Conservation (phyloP, 2,888 invertebrate species). For the Calameuta pallipes region DNA sequence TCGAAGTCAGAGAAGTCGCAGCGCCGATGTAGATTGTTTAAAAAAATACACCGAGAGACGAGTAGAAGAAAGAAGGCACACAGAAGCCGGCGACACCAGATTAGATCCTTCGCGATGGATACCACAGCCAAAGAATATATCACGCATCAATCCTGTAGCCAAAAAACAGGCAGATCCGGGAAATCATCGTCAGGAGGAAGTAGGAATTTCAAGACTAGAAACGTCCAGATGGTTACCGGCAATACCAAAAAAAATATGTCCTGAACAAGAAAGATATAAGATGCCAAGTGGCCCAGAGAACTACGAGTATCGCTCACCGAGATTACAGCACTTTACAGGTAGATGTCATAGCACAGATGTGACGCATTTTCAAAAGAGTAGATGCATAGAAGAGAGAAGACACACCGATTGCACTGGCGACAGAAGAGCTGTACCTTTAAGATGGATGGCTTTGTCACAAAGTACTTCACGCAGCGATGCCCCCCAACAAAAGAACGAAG, state of each 20-base stretch:
- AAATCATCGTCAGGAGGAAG: neutral
- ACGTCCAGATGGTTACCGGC: conserved; percentile 1
- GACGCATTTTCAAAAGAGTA: conserved; percentile 24
- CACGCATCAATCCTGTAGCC: conserved; percentile 9
- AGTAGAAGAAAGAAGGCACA: conserved; percentile 53
- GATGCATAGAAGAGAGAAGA: conserved; percentile 35
- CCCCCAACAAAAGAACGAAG: conserved; percentile 31
- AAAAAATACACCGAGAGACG: conserved; percentile 54
- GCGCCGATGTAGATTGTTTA: conserved; percentile 55
- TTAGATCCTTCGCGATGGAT: conserved; percentile 42
- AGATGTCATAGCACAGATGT: conserved; percentile 44
- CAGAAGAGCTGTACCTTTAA: conserved; percentile 21
- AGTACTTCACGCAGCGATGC: neutral
- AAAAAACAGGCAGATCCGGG: neutral
- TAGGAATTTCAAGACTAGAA: neutral
- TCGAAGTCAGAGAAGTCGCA: conserved; percentile 55
- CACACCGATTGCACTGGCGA: conserved; percentile 34
- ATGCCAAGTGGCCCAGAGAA: neutral
- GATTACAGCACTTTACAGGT: neutral
- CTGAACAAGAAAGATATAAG: conserved; percentile 6
- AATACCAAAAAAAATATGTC: neutral
- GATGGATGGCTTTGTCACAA: neutral
- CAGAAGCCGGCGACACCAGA: conserved; percentile 41
- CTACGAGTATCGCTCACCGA: neutral
- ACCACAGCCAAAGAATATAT: conserved; percentile 27